A percentile compares a stretch with the other conserved stretches of the same genome.
phyloP scores from a whole-genome alignment of 1,140 invertebrate genomes.

The Halictus rubicundus region DNA sequence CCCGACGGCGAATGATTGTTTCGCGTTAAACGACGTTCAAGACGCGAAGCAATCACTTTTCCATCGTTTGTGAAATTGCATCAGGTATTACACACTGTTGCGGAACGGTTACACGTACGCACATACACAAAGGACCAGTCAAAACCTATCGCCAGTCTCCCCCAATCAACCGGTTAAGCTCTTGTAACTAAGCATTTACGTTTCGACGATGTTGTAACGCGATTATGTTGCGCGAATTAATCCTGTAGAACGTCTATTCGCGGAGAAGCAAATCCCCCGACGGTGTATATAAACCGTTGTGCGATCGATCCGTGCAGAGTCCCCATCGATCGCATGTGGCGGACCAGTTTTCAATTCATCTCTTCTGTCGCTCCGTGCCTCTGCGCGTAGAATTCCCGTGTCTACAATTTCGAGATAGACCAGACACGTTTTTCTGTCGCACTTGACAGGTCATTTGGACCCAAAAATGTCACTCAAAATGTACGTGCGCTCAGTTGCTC shows the following conservation, averaged over 20 bases:
- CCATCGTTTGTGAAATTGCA: conserved; percentile 5
- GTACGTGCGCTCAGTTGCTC: too few species aligned
- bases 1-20: background rate
- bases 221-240: conserved; percentile 44
- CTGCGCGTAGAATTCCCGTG: background rate
- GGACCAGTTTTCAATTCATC: background rate
- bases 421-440: too few species aligned
- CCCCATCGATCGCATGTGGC: background rate
- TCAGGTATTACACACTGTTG: background rate
- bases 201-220: conserved; percentile 30
- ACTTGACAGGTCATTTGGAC: too few species aligned
- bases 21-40: background rate
- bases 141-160: conserved; percentile 44
- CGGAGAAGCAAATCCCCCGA: conserved; percentile 27
- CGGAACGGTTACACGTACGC: background rate
- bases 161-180: conserved; percentile 33
- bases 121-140: background rate
- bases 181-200: conserved; percentile 43
- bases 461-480: too few species aligned
- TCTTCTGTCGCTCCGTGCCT: background rate
- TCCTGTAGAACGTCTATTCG: conserved; percentile 38
- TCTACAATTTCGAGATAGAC: too few species aligned
- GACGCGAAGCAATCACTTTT: background rate
- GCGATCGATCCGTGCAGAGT: conserved; percentile 10
- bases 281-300: background rate